Conservation (phyloP, 2,888 invertebrate species). For the Drosophila siamana region DNA sequence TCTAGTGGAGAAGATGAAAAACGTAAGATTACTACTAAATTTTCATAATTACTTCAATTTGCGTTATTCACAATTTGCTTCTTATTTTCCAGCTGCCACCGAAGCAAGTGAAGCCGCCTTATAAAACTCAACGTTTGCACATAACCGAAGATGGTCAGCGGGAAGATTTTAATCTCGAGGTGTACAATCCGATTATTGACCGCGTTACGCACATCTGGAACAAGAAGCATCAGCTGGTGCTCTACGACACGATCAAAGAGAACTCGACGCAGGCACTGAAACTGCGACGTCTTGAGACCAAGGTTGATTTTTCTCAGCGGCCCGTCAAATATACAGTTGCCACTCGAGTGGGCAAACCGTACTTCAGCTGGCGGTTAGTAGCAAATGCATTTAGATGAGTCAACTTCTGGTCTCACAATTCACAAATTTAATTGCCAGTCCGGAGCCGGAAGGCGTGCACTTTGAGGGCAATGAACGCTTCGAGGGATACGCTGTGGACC, state of each 20-base stretch:
- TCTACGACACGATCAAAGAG: conserved; percentile 65
- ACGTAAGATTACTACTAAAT: conserved; percentile 84
- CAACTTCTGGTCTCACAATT: not conserved
- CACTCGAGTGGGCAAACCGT: conserved; percentile 91
- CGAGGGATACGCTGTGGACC: conserved; percentile 96
- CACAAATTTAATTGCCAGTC: conserved; percentile 28
- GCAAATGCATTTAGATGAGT: not conserved
- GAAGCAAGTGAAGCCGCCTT: conserved; percentile 87
- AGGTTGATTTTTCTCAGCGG: conserved; percentile 87
- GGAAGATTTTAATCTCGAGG: conserved; percentile 86
- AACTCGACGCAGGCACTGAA: conserved; percentile 74
- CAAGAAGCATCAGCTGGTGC: conserved; percentile 71
- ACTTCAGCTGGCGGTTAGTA: conserved; percentile 87
- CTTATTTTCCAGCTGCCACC: conserved; percentile 86
- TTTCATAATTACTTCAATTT: not conserved
- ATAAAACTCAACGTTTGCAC: conserved; percentile 87
- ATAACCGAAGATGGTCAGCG: conserved; percentile 88
- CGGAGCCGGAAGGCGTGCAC: conserved; percentile 78
- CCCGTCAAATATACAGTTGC: conserved; percentile 89
- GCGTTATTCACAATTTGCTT: not conserved
- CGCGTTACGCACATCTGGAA: conserved; percentile 85
- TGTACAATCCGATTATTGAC: conserved; percentile 83
- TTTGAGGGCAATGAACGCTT: conserved; percentile 91
- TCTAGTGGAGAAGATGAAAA: conserved; percentile 88
- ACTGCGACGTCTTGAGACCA: conserved; percentile 79